These are phyloP conservation scores for Chrysogorgia sp. DNA, from an alignment of 92 coral and sea anemone species.

Conservation along the genomic window DNA sequence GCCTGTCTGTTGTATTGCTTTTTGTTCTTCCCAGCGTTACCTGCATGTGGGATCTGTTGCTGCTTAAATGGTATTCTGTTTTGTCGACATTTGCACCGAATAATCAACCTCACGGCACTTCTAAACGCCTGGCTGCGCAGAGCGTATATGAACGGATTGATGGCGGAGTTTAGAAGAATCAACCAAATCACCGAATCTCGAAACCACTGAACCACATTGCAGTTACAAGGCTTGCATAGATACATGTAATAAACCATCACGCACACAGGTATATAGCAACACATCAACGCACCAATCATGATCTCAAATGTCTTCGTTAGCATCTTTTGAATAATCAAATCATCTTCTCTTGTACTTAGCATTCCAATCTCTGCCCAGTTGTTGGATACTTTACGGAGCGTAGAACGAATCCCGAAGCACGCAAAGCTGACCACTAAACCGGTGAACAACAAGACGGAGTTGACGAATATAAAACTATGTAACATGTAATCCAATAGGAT, in stretches of 20 bases:
- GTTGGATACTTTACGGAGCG: neutral
- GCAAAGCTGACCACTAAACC: slow-evolving; percentile 5
- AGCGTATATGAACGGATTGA: slow-evolving; percentile 71
- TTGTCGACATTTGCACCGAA: slow-evolving; percentile 13
- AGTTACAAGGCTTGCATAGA: slow-evolving; percentile 64
- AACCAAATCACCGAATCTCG: slow-evolving; percentile 67
- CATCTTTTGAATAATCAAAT: slow-evolving; percentile 57
- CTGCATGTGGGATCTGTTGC: neutral
- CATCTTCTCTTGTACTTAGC: slow-evolving; percentile 3
- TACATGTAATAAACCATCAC: slow-evolving; percentile 66
- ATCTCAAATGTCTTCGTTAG: slow-evolving; percentile 69
- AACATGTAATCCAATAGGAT: slow-evolving; percentile 6
- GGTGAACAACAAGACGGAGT: slow-evolving; percentile 20
- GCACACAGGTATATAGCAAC: slow-evolving; percentile 69
- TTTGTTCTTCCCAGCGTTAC: neutral
- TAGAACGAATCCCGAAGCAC: neutral
- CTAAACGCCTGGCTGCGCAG: neutral
- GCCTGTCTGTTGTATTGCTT: neutral
- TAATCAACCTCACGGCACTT: slow-evolving; percentile 1
- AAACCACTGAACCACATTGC: slow-evolving; percentile 66
- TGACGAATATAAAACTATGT: slow-evolving; percentile 38
- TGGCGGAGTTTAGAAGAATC: slow-evolving; percentile 71
- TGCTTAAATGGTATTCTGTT: no score
- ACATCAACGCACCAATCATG: slow-evolving; percentile 60
- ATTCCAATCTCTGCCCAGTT: neutral